Percentiles rank a stretch among this genome's conserved stretches.
These are phyloP conservation scores for Lochmaea capreae DNA, from an alignment of 2,888 invertebrate species.

Conservation along the genomic window DNA sequence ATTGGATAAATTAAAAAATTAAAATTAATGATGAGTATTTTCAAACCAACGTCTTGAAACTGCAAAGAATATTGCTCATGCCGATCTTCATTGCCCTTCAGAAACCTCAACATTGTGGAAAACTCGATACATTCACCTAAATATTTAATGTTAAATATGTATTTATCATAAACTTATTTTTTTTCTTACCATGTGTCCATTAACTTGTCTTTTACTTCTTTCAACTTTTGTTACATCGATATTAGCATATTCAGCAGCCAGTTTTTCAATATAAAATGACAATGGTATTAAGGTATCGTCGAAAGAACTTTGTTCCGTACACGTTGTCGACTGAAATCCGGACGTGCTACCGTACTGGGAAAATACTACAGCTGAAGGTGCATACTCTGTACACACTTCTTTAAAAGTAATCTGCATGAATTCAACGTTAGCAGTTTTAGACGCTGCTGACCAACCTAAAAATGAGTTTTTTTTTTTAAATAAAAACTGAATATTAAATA, in stretches of 20 bases:
- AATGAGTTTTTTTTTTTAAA: background rate
- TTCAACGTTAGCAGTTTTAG: background rate
- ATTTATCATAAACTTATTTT: too few species aligned
- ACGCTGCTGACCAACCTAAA: constrained; percentile 6
- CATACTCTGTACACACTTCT: background rate
- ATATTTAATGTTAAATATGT: too few species aligned
- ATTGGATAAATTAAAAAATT: too few species aligned
- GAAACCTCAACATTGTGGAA: too few species aligned
- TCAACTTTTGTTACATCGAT: background rate
- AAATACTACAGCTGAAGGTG: constrained; percentile 7
- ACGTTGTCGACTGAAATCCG: background rate
- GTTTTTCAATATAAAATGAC: background rate
- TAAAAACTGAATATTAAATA: too few species aligned
- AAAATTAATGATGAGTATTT: too few species aligned
- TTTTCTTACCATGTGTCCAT: background rate
- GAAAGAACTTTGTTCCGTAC: background rate
- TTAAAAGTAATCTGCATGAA: background rate
- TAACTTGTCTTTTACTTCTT: background rate
- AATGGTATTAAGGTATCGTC: background rate
- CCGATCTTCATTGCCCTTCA: too few species aligned
- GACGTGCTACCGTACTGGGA: background rate
- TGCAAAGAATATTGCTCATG: too few species aligned
- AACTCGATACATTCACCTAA: too few species aligned
- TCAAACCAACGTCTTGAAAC: too few species aligned
- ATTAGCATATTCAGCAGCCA: background rate